Conservation (phyloP, 2,888 invertebrate genomes). For the Drosophila ochracea region DNA sequence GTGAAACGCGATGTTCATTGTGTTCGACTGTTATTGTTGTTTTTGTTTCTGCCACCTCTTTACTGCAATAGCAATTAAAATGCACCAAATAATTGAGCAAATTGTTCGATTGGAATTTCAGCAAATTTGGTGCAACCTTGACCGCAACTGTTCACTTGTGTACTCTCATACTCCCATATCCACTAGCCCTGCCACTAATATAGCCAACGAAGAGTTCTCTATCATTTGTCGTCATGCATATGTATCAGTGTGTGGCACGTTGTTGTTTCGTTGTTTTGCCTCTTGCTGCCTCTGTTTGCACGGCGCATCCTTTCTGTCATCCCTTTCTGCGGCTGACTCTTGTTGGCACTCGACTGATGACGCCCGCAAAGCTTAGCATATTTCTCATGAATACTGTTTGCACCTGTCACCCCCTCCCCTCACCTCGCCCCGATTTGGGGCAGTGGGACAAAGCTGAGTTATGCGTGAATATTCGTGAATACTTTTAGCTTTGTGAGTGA, state of each 20-base stretch:
- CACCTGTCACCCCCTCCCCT: background rate
- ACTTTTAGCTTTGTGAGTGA: constrained; percentile 48
- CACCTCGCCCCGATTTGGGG: constrained; percentile 1
- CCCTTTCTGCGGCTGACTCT: constrained; percentile 33
- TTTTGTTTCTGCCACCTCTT: background rate
- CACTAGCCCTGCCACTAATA: background rate
- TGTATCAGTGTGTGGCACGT: constrained; percentile 8
- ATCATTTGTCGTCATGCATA: constrained; percentile 39
- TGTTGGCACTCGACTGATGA: constrained; percentile 51
- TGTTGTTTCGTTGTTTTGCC: background rate
- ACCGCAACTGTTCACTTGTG: background rate
- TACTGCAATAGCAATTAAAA: constrained; percentile 57
- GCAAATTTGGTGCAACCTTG: constrained; percentile 7
- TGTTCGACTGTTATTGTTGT: constrained; percentile 1
- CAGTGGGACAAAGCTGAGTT: constrained; percentile 51
- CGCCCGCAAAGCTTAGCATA: constrained; percentile 61
- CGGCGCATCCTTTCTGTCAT: constrained; percentile 53
- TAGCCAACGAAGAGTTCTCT: constrained; percentile 18
- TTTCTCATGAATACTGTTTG: constrained; percentile 75
- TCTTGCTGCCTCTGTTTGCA: constrained; percentile 32
- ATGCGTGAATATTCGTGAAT: constrained; percentile 64
- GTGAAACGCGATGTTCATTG: constrained; percentile 19
- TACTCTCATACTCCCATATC: background rate
- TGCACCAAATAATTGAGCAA: constrained; percentile 52
- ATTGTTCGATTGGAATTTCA: constrained; percentile 40